phyloP scores from a whole-genome alignment of 2,797 vertebrate species.

The Intellagama lesueurii region DNA sequence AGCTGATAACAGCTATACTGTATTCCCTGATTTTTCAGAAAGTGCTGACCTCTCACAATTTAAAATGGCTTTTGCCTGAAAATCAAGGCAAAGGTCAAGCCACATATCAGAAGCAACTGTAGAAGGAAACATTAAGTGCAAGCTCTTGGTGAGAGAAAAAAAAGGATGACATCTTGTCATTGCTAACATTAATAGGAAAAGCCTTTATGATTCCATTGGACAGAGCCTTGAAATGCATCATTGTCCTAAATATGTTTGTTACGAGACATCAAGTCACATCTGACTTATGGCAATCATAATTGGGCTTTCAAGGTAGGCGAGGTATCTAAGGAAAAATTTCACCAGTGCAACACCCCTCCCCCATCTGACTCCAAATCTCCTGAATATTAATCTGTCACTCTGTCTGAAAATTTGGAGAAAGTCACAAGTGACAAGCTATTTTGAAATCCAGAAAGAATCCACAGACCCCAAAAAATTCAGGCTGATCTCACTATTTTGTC shows the following conservation, averaged over 20 bases:
- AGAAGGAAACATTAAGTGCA: not conserved
- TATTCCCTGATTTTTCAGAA: slow-evolving; percentile 9
- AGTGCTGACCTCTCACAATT: not conserved
- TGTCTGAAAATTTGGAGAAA: too few species aligned
- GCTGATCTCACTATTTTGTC: too few species aligned
- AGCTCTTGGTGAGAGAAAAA: slow-evolving; percentile 9
- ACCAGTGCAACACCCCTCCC: too few species aligned
- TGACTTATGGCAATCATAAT: too few species aligned
- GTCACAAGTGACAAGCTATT: too few species aligned
- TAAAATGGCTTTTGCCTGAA: slow-evolving; percentile 1
- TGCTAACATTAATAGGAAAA: not conserved
- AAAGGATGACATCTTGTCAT: slow-evolving; percentile 27
- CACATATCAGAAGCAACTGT: not conserved
- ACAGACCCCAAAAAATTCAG: too few species aligned
- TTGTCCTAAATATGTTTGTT: not conserved
- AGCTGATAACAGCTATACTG: not conserved
- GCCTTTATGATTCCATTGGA: not conserved
- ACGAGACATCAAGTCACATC: too few species aligned
- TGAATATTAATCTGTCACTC: too few species aligned
- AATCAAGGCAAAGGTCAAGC: slow-evolving; percentile 11
- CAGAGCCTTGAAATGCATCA: not conserved
- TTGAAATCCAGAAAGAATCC: too few species aligned
- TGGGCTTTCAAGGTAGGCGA: too few species aligned
- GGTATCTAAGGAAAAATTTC: too few species aligned
- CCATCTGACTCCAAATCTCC: too few species aligned